phyloP scores from a whole-genome alignment of 2,797 vertebrate genomes.

The Tapera naevia region DNA sequence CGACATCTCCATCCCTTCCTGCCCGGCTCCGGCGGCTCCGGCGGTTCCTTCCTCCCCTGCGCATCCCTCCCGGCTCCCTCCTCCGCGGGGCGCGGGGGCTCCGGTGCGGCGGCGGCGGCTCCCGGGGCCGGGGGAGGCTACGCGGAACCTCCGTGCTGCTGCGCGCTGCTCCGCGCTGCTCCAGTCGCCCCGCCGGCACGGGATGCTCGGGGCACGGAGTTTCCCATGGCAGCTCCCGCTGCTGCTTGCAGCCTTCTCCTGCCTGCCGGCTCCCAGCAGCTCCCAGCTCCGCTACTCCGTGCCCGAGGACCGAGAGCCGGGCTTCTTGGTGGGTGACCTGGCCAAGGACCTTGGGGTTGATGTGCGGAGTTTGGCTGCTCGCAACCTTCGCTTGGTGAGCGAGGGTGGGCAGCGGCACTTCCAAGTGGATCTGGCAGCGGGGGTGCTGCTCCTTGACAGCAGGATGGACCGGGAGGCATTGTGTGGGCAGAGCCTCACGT shows the following conservation, averaged over 20 bases:
- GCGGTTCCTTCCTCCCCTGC: background rate
- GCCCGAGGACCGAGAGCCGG: slow-evolving; percentile 70
- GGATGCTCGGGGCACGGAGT: slow-evolving; percentile 71
- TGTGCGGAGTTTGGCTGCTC: slow-evolving; percentile 55
- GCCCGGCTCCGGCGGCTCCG: background rate
- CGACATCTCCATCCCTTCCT: background rate
- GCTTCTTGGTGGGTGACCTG: slow-evolving; percentile 71
- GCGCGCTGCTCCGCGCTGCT: background rate
- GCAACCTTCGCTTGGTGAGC: slow-evolving; percentile 72
- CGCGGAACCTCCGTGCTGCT: background rate
- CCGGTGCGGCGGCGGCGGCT: background rate
- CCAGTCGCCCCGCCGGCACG: slow-evolving; percentile 62
- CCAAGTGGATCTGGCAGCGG: slow-evolving; percentile 65
- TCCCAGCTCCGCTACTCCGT: slow-evolving; percentile 63
- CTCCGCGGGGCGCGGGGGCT: background rate
- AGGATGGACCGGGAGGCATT: slow-evolving; percentile 68
- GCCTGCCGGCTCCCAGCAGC: slow-evolving; percentile 51
- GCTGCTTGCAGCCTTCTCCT: slow-evolving; percentile 75
- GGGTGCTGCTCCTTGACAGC: slow-evolving; percentile 58
- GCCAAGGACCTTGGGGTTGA: slow-evolving; percentile 75
- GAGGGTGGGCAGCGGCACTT: slow-evolving; percentile 68
- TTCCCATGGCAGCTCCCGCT: slow-evolving; percentile 84
- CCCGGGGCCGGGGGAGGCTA: slow-evolving; percentile 17
- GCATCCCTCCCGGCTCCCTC: background rate
- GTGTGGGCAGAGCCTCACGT: slow-evolving; percentile 71